A percentile compares a stretch with the other conserved stretches of the same genome.
phyloP scores from a whole-genome alignment of 2,113 vertebrate species.

The Bucco capensis region DNA sequence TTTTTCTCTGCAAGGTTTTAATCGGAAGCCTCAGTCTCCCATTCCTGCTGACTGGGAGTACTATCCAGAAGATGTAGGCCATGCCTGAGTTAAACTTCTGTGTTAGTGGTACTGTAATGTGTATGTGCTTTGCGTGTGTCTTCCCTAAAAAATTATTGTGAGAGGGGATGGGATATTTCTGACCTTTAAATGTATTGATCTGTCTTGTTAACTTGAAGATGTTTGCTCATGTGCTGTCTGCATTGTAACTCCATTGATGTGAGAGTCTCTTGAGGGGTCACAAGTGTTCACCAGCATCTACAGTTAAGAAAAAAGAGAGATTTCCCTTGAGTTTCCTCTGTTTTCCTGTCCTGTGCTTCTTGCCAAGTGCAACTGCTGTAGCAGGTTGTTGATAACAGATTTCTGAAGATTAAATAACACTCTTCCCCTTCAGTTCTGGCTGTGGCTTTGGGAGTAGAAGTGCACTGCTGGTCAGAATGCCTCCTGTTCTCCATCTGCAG shows the following conservation, averaged over 20 bases:
- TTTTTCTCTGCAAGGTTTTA: background rate
- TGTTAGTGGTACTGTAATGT: background rate
- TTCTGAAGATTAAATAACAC: background rate
- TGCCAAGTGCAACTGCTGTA: background rate
- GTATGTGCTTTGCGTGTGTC: background rate
- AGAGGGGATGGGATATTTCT: background rate
- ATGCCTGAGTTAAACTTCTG: background rate
- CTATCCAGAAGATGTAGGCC: background rate
- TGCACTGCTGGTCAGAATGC: background rate
- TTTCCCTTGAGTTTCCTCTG: background rate
- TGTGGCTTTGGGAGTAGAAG: background rate
- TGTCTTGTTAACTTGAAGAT: background rate
- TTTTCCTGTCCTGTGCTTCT: background rate
- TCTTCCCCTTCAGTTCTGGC: background rate
- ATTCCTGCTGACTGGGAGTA: background rate
- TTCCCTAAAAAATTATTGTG: background rate
- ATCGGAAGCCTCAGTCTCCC: fast-evolving
- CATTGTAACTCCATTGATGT: background rate
- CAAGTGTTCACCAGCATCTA: conserved; percentile 22
- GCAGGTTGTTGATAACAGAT: background rate
- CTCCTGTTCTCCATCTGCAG: background rate
- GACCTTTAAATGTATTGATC: background rate
- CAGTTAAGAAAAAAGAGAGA: background rate
- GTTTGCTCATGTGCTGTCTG: background rate
- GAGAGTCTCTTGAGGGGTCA: background rate